Conservation (phyloP, 2,888 invertebrate genomes). For the Drosophila eohydei region DNA sequence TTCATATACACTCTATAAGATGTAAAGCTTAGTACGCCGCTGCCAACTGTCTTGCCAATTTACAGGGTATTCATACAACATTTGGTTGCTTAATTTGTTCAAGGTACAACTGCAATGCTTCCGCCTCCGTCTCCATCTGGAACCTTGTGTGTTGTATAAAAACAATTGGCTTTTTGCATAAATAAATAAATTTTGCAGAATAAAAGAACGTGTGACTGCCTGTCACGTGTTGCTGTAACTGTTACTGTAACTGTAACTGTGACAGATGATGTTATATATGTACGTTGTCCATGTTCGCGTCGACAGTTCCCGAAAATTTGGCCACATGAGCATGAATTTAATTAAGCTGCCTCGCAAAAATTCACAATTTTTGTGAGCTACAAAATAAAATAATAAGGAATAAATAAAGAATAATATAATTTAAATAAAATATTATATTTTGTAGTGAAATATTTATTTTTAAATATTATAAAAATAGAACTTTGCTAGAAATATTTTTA, state of each 20-base stretch:
- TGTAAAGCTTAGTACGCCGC: background rate
- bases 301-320: slow-evolving; percentile 19
- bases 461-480: background rate
- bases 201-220: slow-evolving; percentile 14
- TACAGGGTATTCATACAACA: slow-evolving; percentile 21
- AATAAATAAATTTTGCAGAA: slow-evolving; percentile 50
- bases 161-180: slow-evolving; percentile 60
- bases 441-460: background rate
- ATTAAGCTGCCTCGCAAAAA: slow-evolving; percentile 21
- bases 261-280: slow-evolving; percentile 45
- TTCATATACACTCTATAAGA: background rate
- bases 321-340: slow-evolving; percentile 19
- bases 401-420: background rate
- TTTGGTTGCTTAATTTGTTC: slow-evolving; percentile 27
- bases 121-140: background rate
- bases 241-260: slow-evolving; percentile 36
- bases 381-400: background rate
- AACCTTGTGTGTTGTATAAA: slow-evolving; percentile 26
- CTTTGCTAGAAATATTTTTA: no score
- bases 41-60: background rate
- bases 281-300: slow-evolving; percentile 5
- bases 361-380: background rate
- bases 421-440: background rate
- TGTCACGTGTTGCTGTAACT: slow-evolving; percentile 48
- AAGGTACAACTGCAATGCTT: background rate